A percentile compares a stretch with the other conserved stretches of the same genome.
phyloP scores from a whole-genome alignment of 2,113 vertebrate species.

The Phylloscopus trochiloides region DNA sequence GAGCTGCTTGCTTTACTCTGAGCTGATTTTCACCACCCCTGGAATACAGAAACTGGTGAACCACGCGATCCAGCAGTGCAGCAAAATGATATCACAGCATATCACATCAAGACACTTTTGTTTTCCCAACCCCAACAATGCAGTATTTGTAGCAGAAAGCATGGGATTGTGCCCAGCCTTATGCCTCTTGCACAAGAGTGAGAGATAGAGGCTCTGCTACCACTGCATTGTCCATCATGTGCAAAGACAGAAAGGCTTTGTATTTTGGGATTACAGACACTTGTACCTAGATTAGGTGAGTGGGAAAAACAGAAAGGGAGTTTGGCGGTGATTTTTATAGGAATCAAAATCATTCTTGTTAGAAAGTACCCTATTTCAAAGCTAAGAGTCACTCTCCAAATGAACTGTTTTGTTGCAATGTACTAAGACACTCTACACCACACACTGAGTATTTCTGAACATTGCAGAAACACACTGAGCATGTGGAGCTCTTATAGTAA shows the following conservation, averaged over 20 bases:
- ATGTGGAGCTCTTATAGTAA: not conserved
- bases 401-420: not conserved
- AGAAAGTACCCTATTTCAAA: not conserved
- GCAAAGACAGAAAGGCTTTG: not conserved
- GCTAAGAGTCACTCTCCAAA: not conserved
- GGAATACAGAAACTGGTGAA: not conserved
- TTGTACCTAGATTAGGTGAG: not conserved
- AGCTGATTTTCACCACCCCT: not conserved
- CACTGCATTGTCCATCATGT: not conserved
- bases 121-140: not conserved
- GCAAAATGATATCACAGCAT: not conserved
- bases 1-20: not conserved
- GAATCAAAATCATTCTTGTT: not conserved
- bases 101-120: slow-evolving; percentile 16
- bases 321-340: not conserved
- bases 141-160: not conserved
- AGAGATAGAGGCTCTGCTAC: not conserved
- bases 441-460: not conserved
- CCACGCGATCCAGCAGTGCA: not conserved
- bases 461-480: not conserved
- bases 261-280: not conserved
- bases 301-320: not conserved
- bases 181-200: not conserved
- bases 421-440: not conserved
- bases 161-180: not conserved